Conservation (phyloP, 2,888 invertebrate species). For the Cantharis flavilabris region DNA sequence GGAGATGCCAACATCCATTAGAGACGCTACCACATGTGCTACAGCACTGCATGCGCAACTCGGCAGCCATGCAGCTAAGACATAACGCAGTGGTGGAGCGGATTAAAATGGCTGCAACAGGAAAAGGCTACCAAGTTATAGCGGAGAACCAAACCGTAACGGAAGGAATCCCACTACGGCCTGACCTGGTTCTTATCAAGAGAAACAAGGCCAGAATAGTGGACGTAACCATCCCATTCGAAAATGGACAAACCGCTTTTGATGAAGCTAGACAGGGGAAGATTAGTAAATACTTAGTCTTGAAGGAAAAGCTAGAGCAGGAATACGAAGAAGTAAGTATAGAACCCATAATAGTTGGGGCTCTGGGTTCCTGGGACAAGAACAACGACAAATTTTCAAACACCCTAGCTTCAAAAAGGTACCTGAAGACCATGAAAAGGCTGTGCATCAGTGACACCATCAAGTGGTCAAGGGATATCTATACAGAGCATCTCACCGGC, state of each 20-base stretch:
- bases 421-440: too few species aligned
- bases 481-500: too few species aligned
- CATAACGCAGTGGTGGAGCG: too few species aligned
- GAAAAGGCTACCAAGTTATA: background rate
- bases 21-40: too few species aligned
- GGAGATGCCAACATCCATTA: too few species aligned
- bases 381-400: background rate
- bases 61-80: too few species aligned
- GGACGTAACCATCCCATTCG: background rate
- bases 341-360: background rate
- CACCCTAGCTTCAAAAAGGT: too few species aligned
- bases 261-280: background rate
- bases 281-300: background rate
- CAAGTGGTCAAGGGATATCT: too few species aligned
- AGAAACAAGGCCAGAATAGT: background rate
- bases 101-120: too few species aligned
- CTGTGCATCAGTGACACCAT: too few species aligned
- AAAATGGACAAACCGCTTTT: background rate
- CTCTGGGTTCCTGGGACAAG: background rate
- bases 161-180: background rate
- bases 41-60: too few species aligned
- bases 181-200: background rate
- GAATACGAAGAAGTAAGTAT: background rate
- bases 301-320: background rate
- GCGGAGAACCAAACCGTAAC: background rate